Evolutionary conservation across 2,113 vertebrate genomes (phyloP).

Genomic region (Pseudorectes ferrugineus): DNA sequence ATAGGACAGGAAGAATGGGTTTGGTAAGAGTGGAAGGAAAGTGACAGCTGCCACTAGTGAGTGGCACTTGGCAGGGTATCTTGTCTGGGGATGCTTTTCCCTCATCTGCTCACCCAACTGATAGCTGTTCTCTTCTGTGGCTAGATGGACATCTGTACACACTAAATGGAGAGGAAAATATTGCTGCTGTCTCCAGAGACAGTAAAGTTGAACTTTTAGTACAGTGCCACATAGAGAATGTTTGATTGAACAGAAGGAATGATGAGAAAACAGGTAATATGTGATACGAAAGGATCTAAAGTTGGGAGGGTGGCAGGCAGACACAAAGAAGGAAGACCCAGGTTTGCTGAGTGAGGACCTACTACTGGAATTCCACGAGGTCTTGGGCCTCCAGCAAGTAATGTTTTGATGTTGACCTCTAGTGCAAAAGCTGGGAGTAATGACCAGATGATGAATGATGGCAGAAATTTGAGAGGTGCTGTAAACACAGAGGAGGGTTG

Average conservation of each 20-base stretch:
- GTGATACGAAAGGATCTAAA: fast-evolving
- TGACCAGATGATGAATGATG: not conserved
- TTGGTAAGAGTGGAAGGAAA: not conserved
- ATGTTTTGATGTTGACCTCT: not conserved
- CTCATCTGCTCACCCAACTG: not conserved
- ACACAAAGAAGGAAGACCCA: fast-evolving
- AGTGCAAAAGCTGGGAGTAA: not conserved
- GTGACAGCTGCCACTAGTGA: not conserved
- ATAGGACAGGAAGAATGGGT: not conserved
- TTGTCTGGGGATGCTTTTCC: not conserved
- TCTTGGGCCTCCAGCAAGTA: not conserved
- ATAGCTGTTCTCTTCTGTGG: not conserved
- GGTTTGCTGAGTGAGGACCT: not conserved
- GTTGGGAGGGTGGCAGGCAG: not conserved
- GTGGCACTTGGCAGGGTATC: not conserved
- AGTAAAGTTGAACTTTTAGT: not conserved
- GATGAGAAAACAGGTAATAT: not conserved
- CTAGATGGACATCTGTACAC: not conserved
- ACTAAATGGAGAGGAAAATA: not conserved
- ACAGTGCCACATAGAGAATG: not conserved
- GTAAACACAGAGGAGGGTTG: not conserved
- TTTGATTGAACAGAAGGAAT: not conserved
- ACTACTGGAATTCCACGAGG: not conserved
- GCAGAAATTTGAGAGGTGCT: not conserved
- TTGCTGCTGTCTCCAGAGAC: not conserved